These are phyloP conservation scores for Coreius guichenoti DNA, from an alignment of 2,797 vertebrate species.

Conservation along the genomic window DNA sequence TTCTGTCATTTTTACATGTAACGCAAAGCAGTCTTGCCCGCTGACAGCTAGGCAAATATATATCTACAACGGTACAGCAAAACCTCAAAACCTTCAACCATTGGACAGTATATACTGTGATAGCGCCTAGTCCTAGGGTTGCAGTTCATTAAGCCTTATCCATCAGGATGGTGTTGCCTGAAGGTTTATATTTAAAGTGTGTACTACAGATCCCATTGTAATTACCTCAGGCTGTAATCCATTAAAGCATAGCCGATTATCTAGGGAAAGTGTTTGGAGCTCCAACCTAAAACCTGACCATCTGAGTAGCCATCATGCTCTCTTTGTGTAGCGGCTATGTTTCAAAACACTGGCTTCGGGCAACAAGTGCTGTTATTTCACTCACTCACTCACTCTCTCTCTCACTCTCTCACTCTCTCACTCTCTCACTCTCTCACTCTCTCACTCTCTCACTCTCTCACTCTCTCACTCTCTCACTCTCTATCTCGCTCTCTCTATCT, in stretches of 20 bases:
- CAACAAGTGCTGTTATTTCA: slow-evolving; percentile 56
- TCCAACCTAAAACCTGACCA: slow-evolving; percentile 10
- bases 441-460: slow-evolving; percentile 34
- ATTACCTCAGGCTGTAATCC: slow-evolving; percentile 37
- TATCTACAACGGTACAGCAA: neutral
- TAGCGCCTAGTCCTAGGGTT: neutral
- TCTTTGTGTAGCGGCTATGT: slow-evolving; percentile 26
- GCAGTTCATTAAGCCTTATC: neutral
- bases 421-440: slow-evolving; percentile 16
- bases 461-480: slow-evolving; percentile 18
- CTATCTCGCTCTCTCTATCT: too few species aligned
- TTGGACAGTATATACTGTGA: neutral
- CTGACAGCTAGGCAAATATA: neutral
- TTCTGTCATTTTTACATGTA: neutral
- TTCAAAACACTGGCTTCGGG: slow-evolving; percentile 45
- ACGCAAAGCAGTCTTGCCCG: neutral
- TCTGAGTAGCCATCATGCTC: slow-evolving; percentile 21
- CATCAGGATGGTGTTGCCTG: slow-evolving; percentile 6
- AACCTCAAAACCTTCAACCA: too few species aligned
- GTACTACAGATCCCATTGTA: slow-evolving; percentile 7
- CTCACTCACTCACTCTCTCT: slow-evolving; percentile 20
- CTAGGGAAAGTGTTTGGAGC: slow-evolving; percentile 23
- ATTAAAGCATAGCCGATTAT: slow-evolving; percentile 31
- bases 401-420: slow-evolving; percentile 6
- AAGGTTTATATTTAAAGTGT: slow-evolving; percentile 10